A percentile compares a stretch with the other conserved stretches of the same genome.
Conservation (phyloP, 2,797 vertebrate genomes). For the Scleropages formosus region DNA sequence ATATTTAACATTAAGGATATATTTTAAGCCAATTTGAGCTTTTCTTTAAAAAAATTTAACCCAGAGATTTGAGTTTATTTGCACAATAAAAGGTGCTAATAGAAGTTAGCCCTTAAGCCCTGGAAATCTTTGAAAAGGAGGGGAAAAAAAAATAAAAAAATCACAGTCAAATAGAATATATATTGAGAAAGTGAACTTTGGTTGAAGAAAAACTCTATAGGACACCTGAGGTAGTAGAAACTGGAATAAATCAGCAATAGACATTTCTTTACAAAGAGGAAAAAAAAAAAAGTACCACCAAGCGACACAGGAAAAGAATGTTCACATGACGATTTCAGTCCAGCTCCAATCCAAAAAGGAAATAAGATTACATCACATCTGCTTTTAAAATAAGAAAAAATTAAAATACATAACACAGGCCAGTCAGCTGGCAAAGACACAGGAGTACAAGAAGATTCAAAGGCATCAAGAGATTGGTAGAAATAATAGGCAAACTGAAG, state of each 20-base stretch:
- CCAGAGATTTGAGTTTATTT: conserved; percentile 84
- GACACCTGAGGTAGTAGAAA: conserved; percentile 93
- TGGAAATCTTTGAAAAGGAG: conserved; percentile 73
- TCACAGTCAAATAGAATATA: conserved; percentile 81
- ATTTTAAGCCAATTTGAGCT: conserved; percentile 78
- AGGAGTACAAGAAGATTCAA: conserved; percentile 57
- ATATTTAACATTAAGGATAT: conserved; percentile 87
- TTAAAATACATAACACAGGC: conserved; percentile 70
- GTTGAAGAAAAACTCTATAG: conserved; percentile 87
- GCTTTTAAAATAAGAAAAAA: conserved; percentile 67
- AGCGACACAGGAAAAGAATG: conserved; percentile 84
- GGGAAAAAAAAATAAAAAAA: conserved; percentile 60
- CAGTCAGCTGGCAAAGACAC: conserved; percentile 71
- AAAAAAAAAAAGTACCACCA: conserved; percentile 69
- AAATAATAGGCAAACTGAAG: conserved; percentile 73
- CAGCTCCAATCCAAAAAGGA: conserved; percentile 83
- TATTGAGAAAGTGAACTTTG: conserved; percentile 88
- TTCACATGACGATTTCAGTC: conserved; percentile 82
- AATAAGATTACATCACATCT: conserved; percentile 79
- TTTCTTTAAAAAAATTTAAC: conserved; percentile 68
- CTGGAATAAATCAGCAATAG: conserved; percentile 88
- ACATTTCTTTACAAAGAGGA: conserved; percentile 76
- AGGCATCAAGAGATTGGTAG: conserved; percentile 70
- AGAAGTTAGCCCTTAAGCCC: conserved; percentile 87
- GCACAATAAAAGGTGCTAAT: conserved; percentile 85